phyloP scores from a whole-genome alignment of 1,140 invertebrate species.

The Anastatus disparis region DNA sequence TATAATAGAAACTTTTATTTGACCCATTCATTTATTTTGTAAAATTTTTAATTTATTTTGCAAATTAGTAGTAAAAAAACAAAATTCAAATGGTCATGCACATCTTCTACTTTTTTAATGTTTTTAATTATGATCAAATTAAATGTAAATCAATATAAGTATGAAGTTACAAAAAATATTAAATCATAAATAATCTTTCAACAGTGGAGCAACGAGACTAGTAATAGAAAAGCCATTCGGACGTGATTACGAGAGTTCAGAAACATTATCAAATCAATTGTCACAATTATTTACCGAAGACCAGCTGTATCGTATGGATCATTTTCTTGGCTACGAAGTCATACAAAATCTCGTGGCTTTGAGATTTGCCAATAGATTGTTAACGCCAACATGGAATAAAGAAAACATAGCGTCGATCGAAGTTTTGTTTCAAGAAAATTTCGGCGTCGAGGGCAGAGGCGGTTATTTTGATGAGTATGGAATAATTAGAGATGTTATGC shows the following conservation, averaged over 20 bases:
- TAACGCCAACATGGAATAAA: conserved; percentile 90
- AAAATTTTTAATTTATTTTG: no score
- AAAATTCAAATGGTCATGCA: no score
- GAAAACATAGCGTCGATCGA: conserved; percentile 95
- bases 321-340: conserved; percentile 99
- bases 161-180: no score
- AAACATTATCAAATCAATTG: conserved; percentile 87
- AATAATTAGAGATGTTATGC: conserved; percentile 98
- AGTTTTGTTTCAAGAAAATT: conserved; percentile 98
- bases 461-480: conserved; percentile 99
- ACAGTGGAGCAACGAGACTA: conserved; percentile 91
- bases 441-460: conserved; percentile 97
- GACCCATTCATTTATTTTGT: no score
- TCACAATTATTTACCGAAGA: conserved; percentile 91
- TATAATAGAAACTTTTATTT: no score
- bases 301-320: conserved; percentile 97
- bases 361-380: conserved; percentile 89
- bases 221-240: conserved; percentile 99
- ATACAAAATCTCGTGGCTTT: conserved; percentile 98
- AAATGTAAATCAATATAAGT: no score
- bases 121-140: no score
- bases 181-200: no score
- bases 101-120: no score
- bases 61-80: no score
- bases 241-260: conserved; percentile 86